Conservation (phyloP, 2,113 vertebrate genomes). For the Pluvialis apricaria region DNA sequence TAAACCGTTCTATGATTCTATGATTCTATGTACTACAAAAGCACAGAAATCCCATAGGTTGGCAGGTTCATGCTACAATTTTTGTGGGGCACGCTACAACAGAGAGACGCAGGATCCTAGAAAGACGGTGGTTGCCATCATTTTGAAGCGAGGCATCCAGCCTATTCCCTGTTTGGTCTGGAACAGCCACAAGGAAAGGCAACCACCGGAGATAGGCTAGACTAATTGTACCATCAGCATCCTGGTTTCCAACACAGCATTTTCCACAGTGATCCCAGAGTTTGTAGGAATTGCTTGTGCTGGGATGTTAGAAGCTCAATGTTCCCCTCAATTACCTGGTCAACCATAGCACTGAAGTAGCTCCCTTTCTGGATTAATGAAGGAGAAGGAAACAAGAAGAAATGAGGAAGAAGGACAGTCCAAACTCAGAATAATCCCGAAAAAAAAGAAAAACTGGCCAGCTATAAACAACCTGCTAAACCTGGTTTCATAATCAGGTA, state of each 20-base stretch:
- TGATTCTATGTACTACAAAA: neutral
- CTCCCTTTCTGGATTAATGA: neutral
- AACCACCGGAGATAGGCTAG: neutral
- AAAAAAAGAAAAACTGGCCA: neutral
- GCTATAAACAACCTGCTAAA: neutral
- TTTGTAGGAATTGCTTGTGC: neutral
- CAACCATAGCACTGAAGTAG: neutral
- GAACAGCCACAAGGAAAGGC: neutral
- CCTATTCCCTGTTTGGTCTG: neutral
- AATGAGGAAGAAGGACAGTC: neutral
- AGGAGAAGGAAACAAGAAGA: neutral
- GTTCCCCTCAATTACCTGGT: neutral
- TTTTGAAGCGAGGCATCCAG: neutral
- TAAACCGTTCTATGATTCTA: too few relatives aligned
- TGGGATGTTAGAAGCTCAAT: neutral
- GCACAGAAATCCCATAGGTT: neutral
- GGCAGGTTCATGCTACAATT: neutral
- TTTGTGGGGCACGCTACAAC: neutral
- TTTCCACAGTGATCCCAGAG: neutral
- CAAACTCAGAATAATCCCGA: neutral
- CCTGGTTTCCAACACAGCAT: neutral
- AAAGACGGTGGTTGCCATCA: neutral
- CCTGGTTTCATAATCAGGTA: neutral
- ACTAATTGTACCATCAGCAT: neutral
- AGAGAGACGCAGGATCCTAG: fast-evolving